Evolutionary conservation across 2,888 invertebrate genomes (phyloP).

Genomic region (Colletes collaris): DNA sequence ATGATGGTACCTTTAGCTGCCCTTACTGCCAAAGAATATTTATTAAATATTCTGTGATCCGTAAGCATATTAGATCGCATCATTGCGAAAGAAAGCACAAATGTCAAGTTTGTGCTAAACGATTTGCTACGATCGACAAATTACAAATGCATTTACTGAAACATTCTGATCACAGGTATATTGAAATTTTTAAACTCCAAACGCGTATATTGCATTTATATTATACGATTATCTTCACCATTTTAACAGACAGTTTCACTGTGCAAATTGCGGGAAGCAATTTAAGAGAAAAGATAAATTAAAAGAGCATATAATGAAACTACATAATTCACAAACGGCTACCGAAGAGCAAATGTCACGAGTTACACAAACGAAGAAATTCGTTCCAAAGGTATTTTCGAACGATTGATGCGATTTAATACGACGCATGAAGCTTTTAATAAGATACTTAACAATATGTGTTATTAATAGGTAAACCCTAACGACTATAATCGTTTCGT

Average conservation of each 20-base stretch:
- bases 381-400: conserved; percentile 84
- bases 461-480: conserved; percentile 80
- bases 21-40: conserved; percentile 87
- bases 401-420: neutral
- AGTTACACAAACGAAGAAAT: conserved; percentile 83
- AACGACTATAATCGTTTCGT: conserved; percentile 89
- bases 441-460: conserved; percentile 6
- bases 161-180: conserved; percentile 82
- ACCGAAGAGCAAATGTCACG: conserved; percentile 73
- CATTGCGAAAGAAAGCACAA: conserved; percentile 88
- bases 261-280: conserved; percentile 90
- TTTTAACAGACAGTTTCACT: conserved; percentile 87
- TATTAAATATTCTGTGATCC: conserved; percentile 87
- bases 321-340: conserved; percentile 85
- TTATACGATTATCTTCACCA: conserved; percentile 2
- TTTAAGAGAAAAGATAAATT: conserved; percentile 91
- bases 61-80: conserved; percentile 90
- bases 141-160: conserved; percentile 88
- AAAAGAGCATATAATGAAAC: conserved; percentile 88
- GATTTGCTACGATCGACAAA: conserved; percentile 89
- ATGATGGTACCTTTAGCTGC: conserved; percentile 88
- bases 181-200: neutral
- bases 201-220: neutral
- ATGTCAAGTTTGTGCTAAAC: conserved; percentile 88
- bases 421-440: too few relatives aligned